Percentiles rank a stretch among this genome's conserved stretches.
Evolutionary conservation across 2,113 vertebrate species (phyloP).

Genomic region (Poeciliopsis retropinna): DNA sequence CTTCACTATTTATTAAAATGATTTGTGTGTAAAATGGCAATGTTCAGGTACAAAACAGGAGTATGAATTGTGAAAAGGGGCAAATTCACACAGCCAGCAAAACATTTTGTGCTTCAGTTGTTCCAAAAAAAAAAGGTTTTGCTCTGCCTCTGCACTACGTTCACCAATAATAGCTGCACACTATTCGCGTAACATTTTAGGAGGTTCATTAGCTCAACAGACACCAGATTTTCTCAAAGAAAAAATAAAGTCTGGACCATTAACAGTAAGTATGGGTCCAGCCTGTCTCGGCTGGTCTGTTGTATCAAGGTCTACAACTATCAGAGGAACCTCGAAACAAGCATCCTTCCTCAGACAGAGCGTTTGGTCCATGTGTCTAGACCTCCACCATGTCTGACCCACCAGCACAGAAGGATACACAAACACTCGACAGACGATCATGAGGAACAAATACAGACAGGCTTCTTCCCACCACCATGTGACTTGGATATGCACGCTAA

Average conservation of each 20-base stretch:
- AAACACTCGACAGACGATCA: slow-evolving; percentile 82
- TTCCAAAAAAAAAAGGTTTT: background rate
- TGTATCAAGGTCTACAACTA: slow-evolving; percentile 72
- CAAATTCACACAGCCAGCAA: background rate
- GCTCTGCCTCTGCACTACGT: slow-evolving; percentile 10
- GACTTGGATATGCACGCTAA: slow-evolving; percentile 74
- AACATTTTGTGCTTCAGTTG: background rate
- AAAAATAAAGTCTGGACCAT: slow-evolving; percentile 53
- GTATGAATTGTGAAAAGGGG: too few species aligned
- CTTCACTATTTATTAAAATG: too few species aligned
- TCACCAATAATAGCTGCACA: slow-evolving; percentile 6
- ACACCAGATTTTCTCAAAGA: slow-evolving; percentile 46
- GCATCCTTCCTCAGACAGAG: slow-evolving; percentile 66
- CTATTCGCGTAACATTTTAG: slow-evolving; percentile 2
- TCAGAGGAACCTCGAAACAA: slow-evolving; percentile 72
- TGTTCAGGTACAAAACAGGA: too few species aligned
- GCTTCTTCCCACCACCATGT: slow-evolving; percentile 67
- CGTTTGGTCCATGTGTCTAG: slow-evolving; percentile 76
- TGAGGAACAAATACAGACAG: slow-evolving; percentile 72
- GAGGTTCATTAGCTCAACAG: slow-evolving; percentile 19
- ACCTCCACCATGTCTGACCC: slow-evolving; percentile 81
- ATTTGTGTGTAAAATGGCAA: too few species aligned
- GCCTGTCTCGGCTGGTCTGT: slow-evolving; percentile 64
- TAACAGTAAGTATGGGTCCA: slow-evolving; percentile 54
- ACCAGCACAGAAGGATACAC: slow-evolving; percentile 83